Evolutionary conservation across 2,888 invertebrate genomes (phyloP).

Genomic region (Dusona sp.): DNA sequence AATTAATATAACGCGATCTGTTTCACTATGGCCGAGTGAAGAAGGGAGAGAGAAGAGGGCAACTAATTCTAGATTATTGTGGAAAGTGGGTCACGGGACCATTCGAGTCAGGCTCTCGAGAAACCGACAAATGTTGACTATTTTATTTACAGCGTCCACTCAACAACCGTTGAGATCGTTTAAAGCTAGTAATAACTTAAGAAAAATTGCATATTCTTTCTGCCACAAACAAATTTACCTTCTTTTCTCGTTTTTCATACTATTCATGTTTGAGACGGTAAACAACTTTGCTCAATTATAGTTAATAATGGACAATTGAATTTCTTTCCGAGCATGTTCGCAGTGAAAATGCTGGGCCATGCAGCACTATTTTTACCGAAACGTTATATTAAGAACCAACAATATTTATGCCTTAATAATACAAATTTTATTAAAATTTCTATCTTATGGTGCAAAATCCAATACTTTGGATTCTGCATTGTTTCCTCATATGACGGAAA

Average conservation of each 20-base stretch:
- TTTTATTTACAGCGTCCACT: conserved; percentile 9
- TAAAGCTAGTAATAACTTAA: neutral
- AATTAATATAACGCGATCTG: conserved; percentile 61
- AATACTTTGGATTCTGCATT: neutral
- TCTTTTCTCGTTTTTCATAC: neutral
- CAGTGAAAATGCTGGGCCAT: neutral
- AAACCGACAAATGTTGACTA: conserved; percentile 12
- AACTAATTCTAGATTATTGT: conserved; percentile 50
- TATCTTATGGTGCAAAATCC: neutral
- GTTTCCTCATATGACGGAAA: neutral
- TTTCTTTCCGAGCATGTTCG: neutral
- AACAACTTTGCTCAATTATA: neutral
- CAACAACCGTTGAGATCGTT: neutral
- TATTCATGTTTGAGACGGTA: neutral
- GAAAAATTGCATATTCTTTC: neutral
- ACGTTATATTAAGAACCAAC: neutral
- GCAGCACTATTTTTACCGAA: too few species aligned
- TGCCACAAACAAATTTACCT: neutral
- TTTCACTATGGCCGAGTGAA: neutral
- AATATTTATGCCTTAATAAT: neutral
- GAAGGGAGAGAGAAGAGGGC: conserved; percentile 9
- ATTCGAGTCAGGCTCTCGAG: conserved; percentile 33
- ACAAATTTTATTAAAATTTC: neutral
- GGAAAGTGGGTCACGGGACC: conserved; percentile 57
- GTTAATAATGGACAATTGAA: neutral